These are phyloP conservation scores for Lophochroa leadbeateri DNA, from an alignment of 2,113 vertebrate genomes.

Conservation along the genomic window DNA sequence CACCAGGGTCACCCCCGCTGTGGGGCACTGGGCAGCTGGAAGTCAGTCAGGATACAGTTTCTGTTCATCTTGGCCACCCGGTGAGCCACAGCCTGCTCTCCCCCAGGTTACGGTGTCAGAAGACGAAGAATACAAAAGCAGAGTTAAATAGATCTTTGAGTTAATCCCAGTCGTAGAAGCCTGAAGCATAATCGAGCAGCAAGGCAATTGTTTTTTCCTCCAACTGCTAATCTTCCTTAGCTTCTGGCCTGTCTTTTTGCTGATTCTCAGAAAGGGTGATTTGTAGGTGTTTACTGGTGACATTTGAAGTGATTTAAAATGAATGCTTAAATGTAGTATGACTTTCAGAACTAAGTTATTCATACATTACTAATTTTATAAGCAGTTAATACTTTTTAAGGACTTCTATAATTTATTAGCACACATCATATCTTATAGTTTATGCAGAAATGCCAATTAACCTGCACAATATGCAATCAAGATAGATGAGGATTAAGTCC, in stretches of 20 bases:
- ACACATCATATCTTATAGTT: background rate
- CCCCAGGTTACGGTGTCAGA: background rate
- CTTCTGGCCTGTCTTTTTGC: background rate
- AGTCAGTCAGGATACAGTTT: background rate
- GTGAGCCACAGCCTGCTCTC: background rate
- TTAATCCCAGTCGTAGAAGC: background rate
- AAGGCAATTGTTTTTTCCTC: background rate
- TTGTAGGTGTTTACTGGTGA: background rate
- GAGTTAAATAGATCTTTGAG: background rate
- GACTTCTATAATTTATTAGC: background rate
- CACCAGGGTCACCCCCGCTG: background rate
- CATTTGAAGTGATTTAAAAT: background rate
- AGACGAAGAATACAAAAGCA: background rate
- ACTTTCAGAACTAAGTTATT: background rate
- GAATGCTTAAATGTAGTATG: background rate
- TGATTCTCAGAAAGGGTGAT: background rate
- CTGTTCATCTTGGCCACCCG: rapidly evolving
- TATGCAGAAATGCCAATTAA: conserved; percentile 30
- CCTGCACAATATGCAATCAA: background rate
- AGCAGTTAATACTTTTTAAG: background rate
- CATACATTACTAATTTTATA: background rate
- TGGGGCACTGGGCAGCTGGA: background rate
- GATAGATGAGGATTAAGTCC: conserved; percentile 8
- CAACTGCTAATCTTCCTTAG: background rate
- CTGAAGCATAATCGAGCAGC: background rate